Conservation (phyloP, 1,140 invertebrate species). For the Pseudomyrmex pallidus region DNA sequence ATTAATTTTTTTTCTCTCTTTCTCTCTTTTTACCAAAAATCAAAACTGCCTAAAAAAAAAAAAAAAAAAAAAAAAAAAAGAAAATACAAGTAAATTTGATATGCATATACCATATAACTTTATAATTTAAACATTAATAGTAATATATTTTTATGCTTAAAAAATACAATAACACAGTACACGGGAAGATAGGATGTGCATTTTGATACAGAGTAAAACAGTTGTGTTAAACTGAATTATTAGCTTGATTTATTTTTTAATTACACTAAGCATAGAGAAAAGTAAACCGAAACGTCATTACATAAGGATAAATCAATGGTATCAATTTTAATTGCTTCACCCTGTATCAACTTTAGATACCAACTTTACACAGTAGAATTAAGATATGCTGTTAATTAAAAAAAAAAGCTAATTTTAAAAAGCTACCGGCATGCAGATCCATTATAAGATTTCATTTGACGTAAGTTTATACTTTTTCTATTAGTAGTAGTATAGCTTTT, state of each 20-base stretch:
- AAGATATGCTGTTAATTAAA: slow-evolving; percentile 13
- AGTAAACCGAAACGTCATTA: neutral
- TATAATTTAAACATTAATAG: slow-evolving; percentile 27
- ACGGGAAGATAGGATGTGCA: slow-evolving; percentile 57
- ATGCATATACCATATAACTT: neutral
- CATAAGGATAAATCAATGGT: neutral
- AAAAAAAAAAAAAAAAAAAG: neutral
- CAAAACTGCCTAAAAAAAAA: neutral
- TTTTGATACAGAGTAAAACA: slow-evolving; percentile 31
- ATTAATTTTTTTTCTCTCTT: neutral
- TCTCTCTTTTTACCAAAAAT: neutral
- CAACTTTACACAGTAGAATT: slow-evolving; percentile 57
- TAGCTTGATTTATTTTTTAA: slow-evolving; percentile 12
- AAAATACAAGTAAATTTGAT: neutral
- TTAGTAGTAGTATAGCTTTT: neutral
- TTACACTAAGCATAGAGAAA: slow-evolving; percentile 4
- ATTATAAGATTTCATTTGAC: slow-evolving; percentile 6
- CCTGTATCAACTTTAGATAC: slow-evolving; percentile 36
- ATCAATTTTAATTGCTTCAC: slow-evolving; percentile 18
- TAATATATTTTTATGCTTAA: slow-evolving; percentile 30
- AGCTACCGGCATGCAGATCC: slow-evolving; percentile 26
- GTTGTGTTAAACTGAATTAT: neutral
- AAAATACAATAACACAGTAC: slow-evolving; percentile 21
- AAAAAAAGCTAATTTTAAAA: slow-evolving; percentile 14
- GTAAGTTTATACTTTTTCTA: slow-evolving; percentile 10